Evolutionary conservation across 2,113 vertebrate species (phyloP).

Genomic region (Oplegnathus fasciatus): DNA sequence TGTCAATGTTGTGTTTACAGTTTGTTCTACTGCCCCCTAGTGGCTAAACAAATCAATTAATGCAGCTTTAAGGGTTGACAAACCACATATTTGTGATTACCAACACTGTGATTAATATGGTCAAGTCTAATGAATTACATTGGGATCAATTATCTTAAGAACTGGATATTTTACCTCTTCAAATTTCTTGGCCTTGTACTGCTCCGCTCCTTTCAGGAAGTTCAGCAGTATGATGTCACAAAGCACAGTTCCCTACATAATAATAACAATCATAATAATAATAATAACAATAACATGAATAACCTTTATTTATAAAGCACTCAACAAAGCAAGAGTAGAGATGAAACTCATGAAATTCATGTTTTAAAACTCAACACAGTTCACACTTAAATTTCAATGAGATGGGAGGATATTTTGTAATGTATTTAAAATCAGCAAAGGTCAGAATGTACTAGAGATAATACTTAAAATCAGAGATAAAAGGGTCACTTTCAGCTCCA

Average conservation of each 20-base stretch:
- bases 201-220: constrained; percentile 94
- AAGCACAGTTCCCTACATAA: constrained; percentile 91
- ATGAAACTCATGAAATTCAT: too few relatives aligned
- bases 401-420: too few relatives aligned
- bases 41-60: neutral
- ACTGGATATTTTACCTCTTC: constrained; percentile 88
- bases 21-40: too few relatives aligned
- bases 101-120: neutral
- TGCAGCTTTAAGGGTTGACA: neutral
- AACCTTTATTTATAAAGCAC: neutral
- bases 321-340: constrained; percentile 7
- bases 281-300: neutral
- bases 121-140: neutral
- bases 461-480: neutral
- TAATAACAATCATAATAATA: neutral
- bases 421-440: too few relatives aligned
- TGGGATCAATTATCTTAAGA: neutral
- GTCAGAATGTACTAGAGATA: neutral
- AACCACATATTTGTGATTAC: neutral
- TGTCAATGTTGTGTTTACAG: neutral
- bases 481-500: neutral
- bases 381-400: too few relatives aligned
- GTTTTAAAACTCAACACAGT: too few relatives aligned
- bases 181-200: constrained; percentile 97
- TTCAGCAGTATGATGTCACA: constrained; percentile 97